A percentile compares a stretch with the other conserved stretches of the same genome.
Conservation (phyloP, 2,113 vertebrate genomes). For the Labeo catla region DNA sequence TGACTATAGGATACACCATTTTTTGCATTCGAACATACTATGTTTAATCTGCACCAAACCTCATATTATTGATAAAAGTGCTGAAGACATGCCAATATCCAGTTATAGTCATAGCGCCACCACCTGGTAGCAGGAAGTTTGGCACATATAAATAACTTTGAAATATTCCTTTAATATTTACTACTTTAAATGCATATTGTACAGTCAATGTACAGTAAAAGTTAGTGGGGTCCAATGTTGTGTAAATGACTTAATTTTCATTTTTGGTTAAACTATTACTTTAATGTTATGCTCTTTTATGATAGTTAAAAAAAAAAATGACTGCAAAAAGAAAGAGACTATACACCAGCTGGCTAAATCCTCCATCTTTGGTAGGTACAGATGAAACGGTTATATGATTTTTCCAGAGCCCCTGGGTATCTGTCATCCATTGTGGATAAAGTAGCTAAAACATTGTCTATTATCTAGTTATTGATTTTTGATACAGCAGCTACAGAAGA, state of each 20-base stretch:
- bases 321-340: background rate
- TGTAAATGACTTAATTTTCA: background rate
- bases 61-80: no score
- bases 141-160: no score
- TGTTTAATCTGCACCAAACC: no score
- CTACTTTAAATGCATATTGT: no score
- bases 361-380: background rate
- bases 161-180: no score
- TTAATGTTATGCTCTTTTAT: background rate
- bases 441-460: conserved; percentile 19
- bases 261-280: background rate
- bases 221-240: background rate
- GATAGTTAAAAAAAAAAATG: background rate
- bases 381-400: background rate
- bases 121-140: no score
- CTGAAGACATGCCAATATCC: no score
- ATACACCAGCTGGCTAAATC: background rate
- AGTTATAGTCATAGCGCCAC: no score
- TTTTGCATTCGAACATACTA: no score
- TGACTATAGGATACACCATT: no score
- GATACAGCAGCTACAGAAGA: conserved; percentile 25
- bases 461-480: conserved; percentile 41
- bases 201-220: background rate
- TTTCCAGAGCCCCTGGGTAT: background rate
- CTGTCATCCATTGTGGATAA: conserved; percentile 10